Percentiles rank a stretch among this genome's conserved stretches.
These are phyloP conservation scores for Anthopleura sola DNA, from an alignment of 64 coral and sea anemone genomes.

Conservation along the genomic window DNA sequence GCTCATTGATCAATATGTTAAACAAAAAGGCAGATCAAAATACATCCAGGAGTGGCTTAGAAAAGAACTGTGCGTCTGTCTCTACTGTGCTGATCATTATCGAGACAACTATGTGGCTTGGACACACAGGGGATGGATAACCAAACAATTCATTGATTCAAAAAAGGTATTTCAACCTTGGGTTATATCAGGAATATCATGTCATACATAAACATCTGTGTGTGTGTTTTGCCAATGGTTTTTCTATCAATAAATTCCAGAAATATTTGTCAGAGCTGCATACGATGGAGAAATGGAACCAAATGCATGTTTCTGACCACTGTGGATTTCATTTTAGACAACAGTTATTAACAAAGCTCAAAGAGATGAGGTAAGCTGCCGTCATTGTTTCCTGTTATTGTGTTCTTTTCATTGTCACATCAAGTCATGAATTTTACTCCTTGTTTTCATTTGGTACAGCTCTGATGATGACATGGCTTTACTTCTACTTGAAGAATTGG, in stretches of 20 bases:
- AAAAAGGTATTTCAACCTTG: slow-evolving; percentile 54
- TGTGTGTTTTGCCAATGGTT: not conserved
- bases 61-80: slow-evolving; percentile 56
- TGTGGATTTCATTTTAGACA: slow-evolving; percentile 76
- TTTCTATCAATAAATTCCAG: slow-evolving; percentile 11
- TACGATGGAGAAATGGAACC: slow-evolving; percentile 53
- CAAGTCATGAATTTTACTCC: not conserved
- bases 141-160: slow-evolving; percentile 52
- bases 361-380: slow-evolving; percentile 50
- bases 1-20: slow-evolving; percentile 51
- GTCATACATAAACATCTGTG: not conserved
- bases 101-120: slow-evolving; percentile 86
- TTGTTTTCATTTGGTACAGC: slow-evolving; percentile 39
- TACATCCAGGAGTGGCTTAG: slow-evolving; percentile 51
- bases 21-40: slow-evolving; percentile 38
- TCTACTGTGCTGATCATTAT: slow-evolving; percentile 62
- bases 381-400: not conserved
- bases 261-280: slow-evolving; percentile 68
- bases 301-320: slow-evolving; percentile 81
- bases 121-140: slow-evolving; percentile 77
- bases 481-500: slow-evolving; percentile 65
- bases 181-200: too few relatives aligned
- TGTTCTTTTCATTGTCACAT: not conserved
- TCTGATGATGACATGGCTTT: slow-evolving; percentile 38
- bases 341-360: slow-evolving; percentile 52